Evolutionary conservation across 92 coral and sea anemone genomes (phyloP), one percentile per base, ranked within the genome.

Genomic region (Blastomussa wellsi): DNA sequence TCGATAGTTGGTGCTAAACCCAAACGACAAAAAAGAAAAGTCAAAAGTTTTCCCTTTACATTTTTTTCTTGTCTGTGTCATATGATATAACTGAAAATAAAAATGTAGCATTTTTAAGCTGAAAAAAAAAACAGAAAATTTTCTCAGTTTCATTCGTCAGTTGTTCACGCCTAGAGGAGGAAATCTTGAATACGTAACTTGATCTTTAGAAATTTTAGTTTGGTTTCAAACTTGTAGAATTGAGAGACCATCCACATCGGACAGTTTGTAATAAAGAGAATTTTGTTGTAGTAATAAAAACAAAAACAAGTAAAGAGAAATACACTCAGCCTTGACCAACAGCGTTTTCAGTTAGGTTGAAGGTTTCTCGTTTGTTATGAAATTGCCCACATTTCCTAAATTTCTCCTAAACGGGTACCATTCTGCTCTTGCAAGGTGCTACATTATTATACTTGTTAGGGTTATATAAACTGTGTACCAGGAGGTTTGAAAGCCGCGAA

Each of bases 391-490:
- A 83, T 83, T 83, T 59, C 39, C 67, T 68, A 83, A 74, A 83
- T 83, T n/a, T 65, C 44, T 57, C 14, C 24, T 6, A 44, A 10
- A 38, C 87, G 31, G 87, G 87, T 83, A 74, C 81, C 87, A 83
- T 73, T 83, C 70, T 62, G 19, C 29, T 39, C 44, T 83, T 83
- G 81, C 74, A 83, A 74, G 87, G 87, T 83, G 87, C 87, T 83
- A 6, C 62, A 83, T 83, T 83, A 41, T 53, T 38, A 20, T 59
- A 60, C 74, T 59, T 83, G 87, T 36, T 33, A 57, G 33, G 62
- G 73, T 74, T 69, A 75, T 32, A 19, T 83, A 39, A 83, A 83
- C 86, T 52, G 20, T 70, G 1, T 39, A 1, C 26, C 51, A 2
- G 48, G 64, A 19, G 28, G 55, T 53, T 47, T 52, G 81, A 53